These are phyloP conservation scores for Pinna nobilis DNA, from an alignment of 1,140 invertebrate species.

Conservation along the genomic window DNA sequence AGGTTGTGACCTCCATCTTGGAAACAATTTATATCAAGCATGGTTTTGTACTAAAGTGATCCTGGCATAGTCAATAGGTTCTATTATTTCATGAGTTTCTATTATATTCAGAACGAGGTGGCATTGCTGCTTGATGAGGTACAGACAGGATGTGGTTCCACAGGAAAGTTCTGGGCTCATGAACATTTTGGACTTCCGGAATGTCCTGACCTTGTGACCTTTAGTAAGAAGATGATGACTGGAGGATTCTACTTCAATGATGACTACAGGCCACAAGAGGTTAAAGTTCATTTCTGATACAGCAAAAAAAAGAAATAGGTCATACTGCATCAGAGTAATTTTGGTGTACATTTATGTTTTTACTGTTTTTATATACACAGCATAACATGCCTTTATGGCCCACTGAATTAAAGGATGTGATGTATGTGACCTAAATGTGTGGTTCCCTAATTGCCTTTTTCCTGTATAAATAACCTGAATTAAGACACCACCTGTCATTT, in stretches of 20 bases:
- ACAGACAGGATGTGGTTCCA: slow-evolving; percentile 97
- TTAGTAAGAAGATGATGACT: slow-evolving; percentile 98
- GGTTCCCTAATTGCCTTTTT: too few species aligned
- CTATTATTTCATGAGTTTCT: not conserved
- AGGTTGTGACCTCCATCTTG: not conserved
- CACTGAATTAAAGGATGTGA: too few species aligned
- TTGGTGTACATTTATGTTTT: too few species aligned
- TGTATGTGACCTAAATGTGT: too few species aligned
- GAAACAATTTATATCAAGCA: not conserved
- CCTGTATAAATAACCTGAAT: too few species aligned
- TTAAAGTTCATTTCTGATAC: slow-evolving; percentile 45
- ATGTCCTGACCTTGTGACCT: slow-evolving; percentile 96
- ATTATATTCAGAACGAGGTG: slow-evolving; percentile 58
- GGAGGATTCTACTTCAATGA: slow-evolving; percentile 94
- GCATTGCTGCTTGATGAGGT: slow-evolving; percentile 95
- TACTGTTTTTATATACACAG: too few species aligned
- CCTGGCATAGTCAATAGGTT: not conserved
- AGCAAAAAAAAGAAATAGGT: not conserved
- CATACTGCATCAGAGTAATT: too few species aligned
- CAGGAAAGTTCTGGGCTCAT: slow-evolving; percentile 98
- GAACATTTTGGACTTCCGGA: slow-evolving; percentile 92
- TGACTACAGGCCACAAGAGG: slow-evolving; percentile 82
- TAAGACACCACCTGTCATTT: too few species aligned
- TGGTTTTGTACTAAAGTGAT: not conserved
- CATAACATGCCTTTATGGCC: too few species aligned